These are phyloP conservation scores for Podarcis siculus DNA, from an alignment of 2,797 vertebrate genomes.

Conservation along the genomic window DNA sequence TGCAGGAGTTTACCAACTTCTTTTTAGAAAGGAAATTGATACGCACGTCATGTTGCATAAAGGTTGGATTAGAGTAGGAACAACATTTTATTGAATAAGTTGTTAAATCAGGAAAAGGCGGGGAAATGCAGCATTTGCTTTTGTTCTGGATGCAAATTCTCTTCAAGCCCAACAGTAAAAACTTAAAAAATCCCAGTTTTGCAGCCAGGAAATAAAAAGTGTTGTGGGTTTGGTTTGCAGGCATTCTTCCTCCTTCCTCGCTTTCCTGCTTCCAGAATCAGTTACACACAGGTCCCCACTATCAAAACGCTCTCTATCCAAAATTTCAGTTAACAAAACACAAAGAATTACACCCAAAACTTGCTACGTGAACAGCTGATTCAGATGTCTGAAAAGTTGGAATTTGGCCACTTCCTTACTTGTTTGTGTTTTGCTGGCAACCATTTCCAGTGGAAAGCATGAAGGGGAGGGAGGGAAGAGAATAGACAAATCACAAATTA, in stretches of 20 bases:
- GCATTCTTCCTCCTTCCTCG: background rate
- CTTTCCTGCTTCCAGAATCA: background rate
- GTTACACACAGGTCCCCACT: too few species aligned
- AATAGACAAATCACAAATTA: background rate
- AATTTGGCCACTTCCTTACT: too few species aligned
- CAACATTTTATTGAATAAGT: slow-evolving; percentile 19
- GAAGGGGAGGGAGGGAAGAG: too few species aligned
- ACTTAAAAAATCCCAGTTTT: background rate
- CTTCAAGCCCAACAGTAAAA: background rate
- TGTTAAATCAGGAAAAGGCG: slow-evolving; percentile 28
- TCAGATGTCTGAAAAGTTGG: too few species aligned
- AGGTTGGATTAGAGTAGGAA: background rate
- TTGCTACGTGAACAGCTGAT: too few species aligned
- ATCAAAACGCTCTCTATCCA: too few species aligned
- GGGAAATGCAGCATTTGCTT: background rate
- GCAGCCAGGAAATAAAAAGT: background rate
- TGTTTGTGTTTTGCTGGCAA: background rate
- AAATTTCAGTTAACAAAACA: too few species aligned
- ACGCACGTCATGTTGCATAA: background rate
- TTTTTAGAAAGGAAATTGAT: slow-evolving; percentile 52
- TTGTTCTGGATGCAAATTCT: background rate
- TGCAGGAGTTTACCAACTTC: slow-evolving; percentile 35
- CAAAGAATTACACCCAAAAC: too few species aligned
- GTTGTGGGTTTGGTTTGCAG: background rate
- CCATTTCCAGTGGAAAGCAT: background rate